Base-by-base conservation (phyloP, 2,888 invertebrate species). In the Linnaemya tessellans region DNA sequence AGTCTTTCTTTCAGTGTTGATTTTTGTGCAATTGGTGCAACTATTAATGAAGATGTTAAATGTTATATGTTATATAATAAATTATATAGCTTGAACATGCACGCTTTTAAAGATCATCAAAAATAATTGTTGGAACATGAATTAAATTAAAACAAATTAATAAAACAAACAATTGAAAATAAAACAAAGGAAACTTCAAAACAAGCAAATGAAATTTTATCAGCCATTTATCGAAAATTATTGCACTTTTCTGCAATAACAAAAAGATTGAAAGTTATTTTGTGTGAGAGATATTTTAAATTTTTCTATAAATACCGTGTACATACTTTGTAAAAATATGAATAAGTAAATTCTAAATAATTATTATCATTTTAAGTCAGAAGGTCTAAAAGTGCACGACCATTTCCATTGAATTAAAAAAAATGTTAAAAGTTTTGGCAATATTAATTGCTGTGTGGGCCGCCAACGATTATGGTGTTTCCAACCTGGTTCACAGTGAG, bases 401-500 rank as follows among this genome's bases (percentile, higher is more conserved):
- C 22, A 38, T 43, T 41, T 35, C 9, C 0, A 1, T 41, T 4
- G 11, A 58, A 35, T 20, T 8, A 15, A 54, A 13, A 9, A 38
- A 75, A 85, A 41, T 41, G 41, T 11, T 41, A 41, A 41, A 41
- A 41, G 11, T 86, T 51, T 60, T 87, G 22, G 62, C 84, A 8
- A 78, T 82, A 38, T 56, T 86, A 8, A 30, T 87, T 20, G 74
- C 87, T 56, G 62, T 82, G 25, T 71, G 77, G 18, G 86, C 86
- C 4, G 81, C 71, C 30, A 84, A 86, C 15, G 88, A 87, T 20
- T 90, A 90, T 43, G 89, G 89, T 71, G 89, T 90, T 41, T 82
- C 87, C 51, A 89, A 90, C 87, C 78, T 87, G 0, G 87, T 87
- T 35, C 89, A 89, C 58, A 90, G 90, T 90, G 81, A 88, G 88